phyloP scores from a whole-genome alignment of 2,113 vertebrate species.

The Oncorhynchus kisutch region DNA sequence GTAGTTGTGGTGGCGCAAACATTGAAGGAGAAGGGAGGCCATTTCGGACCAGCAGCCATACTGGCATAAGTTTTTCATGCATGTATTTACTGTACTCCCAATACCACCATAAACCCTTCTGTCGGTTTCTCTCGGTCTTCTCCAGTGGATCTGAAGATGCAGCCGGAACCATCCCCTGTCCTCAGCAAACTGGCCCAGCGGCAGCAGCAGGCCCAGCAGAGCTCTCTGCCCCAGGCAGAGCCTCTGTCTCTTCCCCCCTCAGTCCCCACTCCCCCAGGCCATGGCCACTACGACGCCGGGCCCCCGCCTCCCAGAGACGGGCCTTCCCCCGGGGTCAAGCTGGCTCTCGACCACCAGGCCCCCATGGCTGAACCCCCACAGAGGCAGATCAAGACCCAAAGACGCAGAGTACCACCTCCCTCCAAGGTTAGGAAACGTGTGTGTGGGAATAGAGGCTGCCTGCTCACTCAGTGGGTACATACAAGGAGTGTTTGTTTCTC shows the following conservation, averaged over 20 bases:
- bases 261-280: conserved; percentile 67
- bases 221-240: conserved; percentile 46
- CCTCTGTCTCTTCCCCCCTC: conserved; percentile 55
- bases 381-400: conserved; percentile 85
- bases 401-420: conserved; percentile 80
- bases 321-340: conserved; percentile 59
- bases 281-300: conserved; percentile 73
- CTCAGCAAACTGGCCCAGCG: conserved; percentile 89
- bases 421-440: conserved; percentile 79
- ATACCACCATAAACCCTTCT: not conserved
- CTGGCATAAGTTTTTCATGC: too few relatives aligned
- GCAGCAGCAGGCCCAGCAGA: conserved; percentile 66
- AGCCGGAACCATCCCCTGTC: conserved; percentile 92
- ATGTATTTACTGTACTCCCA: too few relatives aligned
- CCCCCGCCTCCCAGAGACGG: conserved; percentile 72
- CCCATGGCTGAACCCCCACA: conserved; percentile 74
- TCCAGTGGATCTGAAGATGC: conserved; percentile 86
- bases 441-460: not conserved
- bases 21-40: too few relatives aligned
- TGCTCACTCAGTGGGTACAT: too few relatives aligned
- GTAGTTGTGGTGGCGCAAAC: too few relatives aligned
- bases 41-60: too few relatives aligned
- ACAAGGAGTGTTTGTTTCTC: too few relatives aligned
- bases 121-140: conserved; percentile 2
- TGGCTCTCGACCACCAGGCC: conserved; percentile 26